These are phyloP conservation scores for Synanthedon tipuliformis DNA, from an alignment of 2,888 invertebrate genomes.

Conservation along the genomic window DNA sequence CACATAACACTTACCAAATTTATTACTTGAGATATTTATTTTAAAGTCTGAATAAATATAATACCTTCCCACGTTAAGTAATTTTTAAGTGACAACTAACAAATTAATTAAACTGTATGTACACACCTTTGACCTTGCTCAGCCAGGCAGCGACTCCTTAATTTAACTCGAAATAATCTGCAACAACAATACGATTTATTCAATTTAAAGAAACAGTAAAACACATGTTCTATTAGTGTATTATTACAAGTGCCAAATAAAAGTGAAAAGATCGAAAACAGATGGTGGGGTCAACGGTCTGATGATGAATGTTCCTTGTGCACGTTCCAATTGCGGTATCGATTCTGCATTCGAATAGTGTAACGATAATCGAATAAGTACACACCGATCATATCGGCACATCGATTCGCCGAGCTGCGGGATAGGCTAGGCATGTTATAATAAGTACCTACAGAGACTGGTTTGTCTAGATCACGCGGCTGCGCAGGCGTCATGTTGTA, in stretches of 20 bases:
- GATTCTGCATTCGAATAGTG: constrained; percentile 26
- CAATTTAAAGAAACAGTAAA: constrained; percentile 1
- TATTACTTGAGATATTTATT: too few relatives aligned
- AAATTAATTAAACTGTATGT: background rate
- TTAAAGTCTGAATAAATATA: too few relatives aligned
- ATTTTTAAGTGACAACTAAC: background rate
- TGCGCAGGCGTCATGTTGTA: constrained; percentile 16
- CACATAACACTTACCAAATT: too few relatives aligned
- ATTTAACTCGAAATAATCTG: constrained; percentile 38
- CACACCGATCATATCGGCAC: constrained; percentile 11
- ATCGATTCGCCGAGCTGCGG: constrained; percentile 17
- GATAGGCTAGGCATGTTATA: constrained; percentile 30
- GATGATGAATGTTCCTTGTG: constrained; percentile 22
- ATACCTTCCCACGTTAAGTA: too few relatives aligned
- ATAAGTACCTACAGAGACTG: constrained; percentile 36
- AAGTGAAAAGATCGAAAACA: constrained; percentile 24
- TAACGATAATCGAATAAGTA: constrained; percentile 24
- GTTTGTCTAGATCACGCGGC: constrained; percentile 29
- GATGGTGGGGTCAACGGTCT: constrained; percentile 37
- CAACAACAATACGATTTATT: constrained; percentile 21
- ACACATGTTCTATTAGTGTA: background rate
- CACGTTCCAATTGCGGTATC: constrained; percentile 30
- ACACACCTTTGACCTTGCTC: constrained; percentile 56
- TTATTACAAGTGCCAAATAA: constrained; percentile 7
- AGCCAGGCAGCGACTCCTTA: constrained; percentile 41